Conservation (phyloP, 2,113 vertebrate genomes). For the Gallinago media region DNA sequence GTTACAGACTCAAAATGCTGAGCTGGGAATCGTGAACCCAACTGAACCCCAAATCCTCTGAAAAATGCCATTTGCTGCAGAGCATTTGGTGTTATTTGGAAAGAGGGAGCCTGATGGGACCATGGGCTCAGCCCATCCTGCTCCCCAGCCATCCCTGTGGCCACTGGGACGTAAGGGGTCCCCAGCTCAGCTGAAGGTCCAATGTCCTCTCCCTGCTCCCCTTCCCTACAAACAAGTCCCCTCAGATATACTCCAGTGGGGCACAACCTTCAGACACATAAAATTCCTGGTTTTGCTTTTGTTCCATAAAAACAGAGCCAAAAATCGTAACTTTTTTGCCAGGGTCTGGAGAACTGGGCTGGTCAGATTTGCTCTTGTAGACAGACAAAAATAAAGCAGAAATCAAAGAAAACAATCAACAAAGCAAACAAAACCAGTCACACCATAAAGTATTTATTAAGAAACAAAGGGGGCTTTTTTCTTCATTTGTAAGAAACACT, state of each 20-base stretch:
- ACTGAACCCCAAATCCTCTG: not conserved
- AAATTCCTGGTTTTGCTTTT: not conserved
- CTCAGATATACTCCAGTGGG: not conserved
- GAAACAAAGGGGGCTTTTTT: constrained; percentile 67
- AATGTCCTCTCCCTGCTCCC: too few relatives aligned
- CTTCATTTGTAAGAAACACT: constrained; percentile 73
- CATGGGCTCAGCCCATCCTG: not conserved
- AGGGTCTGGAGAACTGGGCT: not conserved
- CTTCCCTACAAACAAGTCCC: not conserved
- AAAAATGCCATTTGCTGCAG: not conserved
- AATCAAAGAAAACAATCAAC: not conserved
- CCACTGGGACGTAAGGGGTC: rapidly evolving
- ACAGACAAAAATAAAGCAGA: not conserved
- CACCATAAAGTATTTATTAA: constrained; percentile 83
- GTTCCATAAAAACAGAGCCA: not conserved
- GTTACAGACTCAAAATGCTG: not conserved
- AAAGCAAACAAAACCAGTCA: constrained; percentile 56
- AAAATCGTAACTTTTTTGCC: not conserved
- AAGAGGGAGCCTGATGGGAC: not conserved
- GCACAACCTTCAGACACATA: rapidly evolving
- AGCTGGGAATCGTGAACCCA: not conserved
- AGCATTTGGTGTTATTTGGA: not conserved
- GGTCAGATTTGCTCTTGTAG: not conserved
- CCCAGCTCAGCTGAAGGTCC: not conserved
- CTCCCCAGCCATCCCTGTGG: not conserved